phyloP scores from a whole-genome alignment of 2,113 vertebrate genomes.

The Sylvicapra grimmia region DNA sequence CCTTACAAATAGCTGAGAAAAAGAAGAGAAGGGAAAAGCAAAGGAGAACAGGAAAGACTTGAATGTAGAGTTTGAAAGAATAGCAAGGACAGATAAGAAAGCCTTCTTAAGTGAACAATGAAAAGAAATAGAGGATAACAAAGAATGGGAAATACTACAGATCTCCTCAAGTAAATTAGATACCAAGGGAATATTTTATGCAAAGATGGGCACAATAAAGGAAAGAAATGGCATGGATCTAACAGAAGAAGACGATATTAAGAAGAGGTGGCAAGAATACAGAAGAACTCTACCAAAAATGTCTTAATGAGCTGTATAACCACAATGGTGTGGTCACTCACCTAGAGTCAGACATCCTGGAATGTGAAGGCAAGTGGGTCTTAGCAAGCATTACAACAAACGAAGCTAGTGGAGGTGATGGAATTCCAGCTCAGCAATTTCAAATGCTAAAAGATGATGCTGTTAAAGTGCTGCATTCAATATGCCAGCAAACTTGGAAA shows the following conservation, averaged over 20 bases:
- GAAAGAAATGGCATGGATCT: background rate
- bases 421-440: background rate
- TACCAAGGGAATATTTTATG: background rate
- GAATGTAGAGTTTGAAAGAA: background rate
- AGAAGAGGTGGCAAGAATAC: background rate
- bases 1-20: background rate
- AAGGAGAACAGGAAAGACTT: background rate
- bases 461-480: background rate
- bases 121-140: background rate
- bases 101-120: background rate
- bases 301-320: background rate
- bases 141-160: background rate
- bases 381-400: background rate
- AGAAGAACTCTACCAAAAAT: background rate
- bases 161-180: background rate
- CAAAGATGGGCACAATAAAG: background rate
- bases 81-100: background rate
- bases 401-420: background rate
- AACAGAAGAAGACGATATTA: background rate
- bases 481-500: background rate
- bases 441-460: background rate
- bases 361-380: background rate
- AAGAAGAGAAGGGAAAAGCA: background rate
- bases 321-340: background rate
- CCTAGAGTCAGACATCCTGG: background rate